These are phyloP conservation scores for Ips nitidus DNA, from an alignment of 1,140 invertebrate species.

Conservation along the genomic window DNA sequence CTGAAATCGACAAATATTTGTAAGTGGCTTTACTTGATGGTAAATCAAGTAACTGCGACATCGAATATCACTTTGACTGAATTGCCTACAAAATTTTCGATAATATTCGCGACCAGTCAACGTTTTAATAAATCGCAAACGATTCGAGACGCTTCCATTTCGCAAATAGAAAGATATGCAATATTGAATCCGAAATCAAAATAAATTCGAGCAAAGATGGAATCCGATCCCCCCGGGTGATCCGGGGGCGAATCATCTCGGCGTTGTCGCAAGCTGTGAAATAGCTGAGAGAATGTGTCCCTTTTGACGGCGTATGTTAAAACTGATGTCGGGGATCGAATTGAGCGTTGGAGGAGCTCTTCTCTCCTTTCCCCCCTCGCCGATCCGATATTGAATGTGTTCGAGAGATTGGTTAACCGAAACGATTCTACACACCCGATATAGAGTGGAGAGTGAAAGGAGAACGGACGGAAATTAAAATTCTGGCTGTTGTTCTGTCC, in stretches of 20 bases:
- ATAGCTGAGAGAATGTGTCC: slow-evolving; percentile 2
- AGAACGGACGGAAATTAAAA: too few relatives aligned
- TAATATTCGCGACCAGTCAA: too few relatives aligned
- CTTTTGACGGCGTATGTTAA: slow-evolving; percentile 4
- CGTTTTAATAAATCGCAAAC: too few relatives aligned
- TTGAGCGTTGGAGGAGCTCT: neutral
- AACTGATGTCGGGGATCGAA: neutral
- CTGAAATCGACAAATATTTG: too few relatives aligned
- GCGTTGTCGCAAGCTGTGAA: slow-evolving; percentile 6
- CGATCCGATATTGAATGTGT: neutral
- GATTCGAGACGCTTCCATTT: neutral
- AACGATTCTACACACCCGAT: neutral
- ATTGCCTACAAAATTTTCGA: too few relatives aligned
- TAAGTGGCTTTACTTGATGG: too few relatives aligned
- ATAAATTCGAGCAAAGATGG: slow-evolving; percentile 1
- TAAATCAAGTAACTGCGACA: too few relatives aligned
- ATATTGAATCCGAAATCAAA: slow-evolving; percentile 6
- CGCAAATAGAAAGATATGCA: slow-evolving; percentile 7
- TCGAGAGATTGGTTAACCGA: slow-evolving; percentile 4
- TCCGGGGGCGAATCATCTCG: slow-evolving; percentile 1
- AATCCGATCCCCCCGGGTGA: neutral
- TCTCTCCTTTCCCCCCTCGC: too few relatives aligned
- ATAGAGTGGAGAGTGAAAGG: too few relatives aligned
- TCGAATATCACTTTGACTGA: too few relatives aligned
- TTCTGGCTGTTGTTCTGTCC: too few relatives aligned